Conservation (phyloP, 1,140 invertebrate species). For the Ptiloglossa arizonensis region DNA sequence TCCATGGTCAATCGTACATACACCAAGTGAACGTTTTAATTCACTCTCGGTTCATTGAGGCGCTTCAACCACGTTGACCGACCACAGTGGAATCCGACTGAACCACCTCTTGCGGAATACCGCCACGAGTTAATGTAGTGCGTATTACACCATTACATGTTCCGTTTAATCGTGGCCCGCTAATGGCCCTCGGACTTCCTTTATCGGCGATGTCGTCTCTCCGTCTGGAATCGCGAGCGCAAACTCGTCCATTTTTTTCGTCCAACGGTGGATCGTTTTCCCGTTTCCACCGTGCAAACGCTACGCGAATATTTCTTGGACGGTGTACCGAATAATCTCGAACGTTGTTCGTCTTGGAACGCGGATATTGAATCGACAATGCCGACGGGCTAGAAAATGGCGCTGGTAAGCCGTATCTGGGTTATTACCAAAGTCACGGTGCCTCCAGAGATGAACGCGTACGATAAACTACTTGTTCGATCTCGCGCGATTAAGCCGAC, state of each 20-base stretch:
- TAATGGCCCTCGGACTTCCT: conserved; percentile 47
- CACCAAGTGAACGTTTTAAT: conserved; percentile 52
- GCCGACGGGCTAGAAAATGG: neutral
- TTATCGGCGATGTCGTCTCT: conserved; percentile 38
- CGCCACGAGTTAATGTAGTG: conserved; percentile 59
- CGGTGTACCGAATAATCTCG: too few species aligned
- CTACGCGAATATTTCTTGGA: too few species aligned
- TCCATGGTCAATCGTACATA: conserved; percentile 30
- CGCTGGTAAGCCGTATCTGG: neutral
- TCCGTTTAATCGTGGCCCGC: conserved; percentile 66
- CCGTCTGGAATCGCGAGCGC: neutral
- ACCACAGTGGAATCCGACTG: conserved; percentile 69
- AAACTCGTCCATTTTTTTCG: neutral
- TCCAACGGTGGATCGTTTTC: neutral
- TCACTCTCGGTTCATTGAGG: conserved; percentile 63
- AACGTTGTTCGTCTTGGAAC: too few species aligned
- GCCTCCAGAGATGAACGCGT: conserved; percentile 5
- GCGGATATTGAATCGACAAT: neutral
- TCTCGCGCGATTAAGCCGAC: conserved; percentile 20
- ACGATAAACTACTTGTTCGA: conserved; percentile 21
- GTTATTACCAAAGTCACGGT: conserved; percentile 16
- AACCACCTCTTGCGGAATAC: conserved; percentile 71
- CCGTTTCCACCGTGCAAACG: too few species aligned
- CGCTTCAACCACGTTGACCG: conserved; percentile 53
- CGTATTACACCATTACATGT: conserved; percentile 72